Evolutionary conservation across 2,888 invertebrate genomes (phyloP).

Genomic region (Rotaria sp.): DNA sequence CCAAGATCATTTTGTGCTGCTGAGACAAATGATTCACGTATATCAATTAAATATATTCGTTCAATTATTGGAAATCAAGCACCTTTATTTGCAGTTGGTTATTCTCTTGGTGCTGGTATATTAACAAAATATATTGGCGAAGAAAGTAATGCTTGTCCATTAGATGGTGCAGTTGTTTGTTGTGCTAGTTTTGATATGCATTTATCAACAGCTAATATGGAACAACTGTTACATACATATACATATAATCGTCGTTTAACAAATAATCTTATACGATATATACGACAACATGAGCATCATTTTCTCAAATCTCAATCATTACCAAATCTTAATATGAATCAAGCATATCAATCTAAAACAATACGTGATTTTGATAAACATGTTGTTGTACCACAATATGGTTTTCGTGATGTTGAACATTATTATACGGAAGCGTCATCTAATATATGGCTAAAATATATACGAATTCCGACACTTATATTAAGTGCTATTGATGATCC

Average conservation of each 20-base stretch:
- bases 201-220: constrained; percentile 37
- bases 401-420: constrained; percentile 30
- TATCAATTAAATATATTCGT: constrained; percentile 35
- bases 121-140: constrained; percentile 37
- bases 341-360: constrained; percentile 28
- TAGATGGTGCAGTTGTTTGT: constrained; percentile 27
- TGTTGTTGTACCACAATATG: constrained; percentile 34
- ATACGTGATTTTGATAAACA: constrained; percentile 36
- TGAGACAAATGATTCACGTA: constrained; percentile 28
- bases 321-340: neutral
- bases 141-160: constrained; percentile 23
- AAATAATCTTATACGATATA: constrained; percentile 28
- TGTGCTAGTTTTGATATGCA: constrained; percentile 36
- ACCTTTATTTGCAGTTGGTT: constrained; percentile 37
- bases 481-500: constrained; percentile 39
- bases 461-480: constrained; percentile 34
- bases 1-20: constrained; percentile 37
- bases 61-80: neutral
- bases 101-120: constrained; percentile 36
- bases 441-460: constrained; percentile 29
- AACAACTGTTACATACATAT: constrained; percentile 31
- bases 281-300: constrained; percentile 30
- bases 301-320: neutral
- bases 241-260: constrained; percentile 36
- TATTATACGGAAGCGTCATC: constrained; percentile 39